Base-by-base conservation (phyloP, 1,140 invertebrate genomes). In the Pollicipes pollicipes region DNA sequence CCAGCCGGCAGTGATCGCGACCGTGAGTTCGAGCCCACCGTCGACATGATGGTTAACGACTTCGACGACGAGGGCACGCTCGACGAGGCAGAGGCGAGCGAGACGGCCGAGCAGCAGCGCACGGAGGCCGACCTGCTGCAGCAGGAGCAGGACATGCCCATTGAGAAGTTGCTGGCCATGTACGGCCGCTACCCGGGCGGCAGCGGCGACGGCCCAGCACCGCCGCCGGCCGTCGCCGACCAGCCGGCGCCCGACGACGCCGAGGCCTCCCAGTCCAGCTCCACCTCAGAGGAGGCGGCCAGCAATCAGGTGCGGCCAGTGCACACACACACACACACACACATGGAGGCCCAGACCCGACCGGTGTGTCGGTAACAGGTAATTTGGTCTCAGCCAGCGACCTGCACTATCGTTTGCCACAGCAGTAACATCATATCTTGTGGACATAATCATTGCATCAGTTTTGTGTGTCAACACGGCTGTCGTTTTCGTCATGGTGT, bases 51-150 rank as follows among this genome's bases (percentile, higher is more conserved):
- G 83, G 87, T 96, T 71, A 91, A 96, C 86, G 93, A 96, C 81
- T 96, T 93, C 83, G 94, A 97, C 82, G 95, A 97, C 83, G 95
- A 97, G 79, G 84, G 89, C 77, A 97, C 94, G 68, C 78, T 97
- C 76, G 94, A 96, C 79, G 94, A 97, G 83, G 94, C 97, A 84
- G 95, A 97, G 84, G 92, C 91, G 37, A 82, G 96, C 78, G 92
- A 92, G 30, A 64, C 58, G 68, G 58, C 35, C 35, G 68, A 64
- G 28, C 35, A 58, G 28, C 35, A 69, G 68, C 29, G 30, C 16
- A 30, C 21, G 26, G 69, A 64, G 58, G 29, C 73, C 1, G 35
- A 68, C 69, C 72, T 77, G 8, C 73, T 76, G 66, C 63, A 63
- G 16, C 75, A 84, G 81, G 83, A 84, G 76, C 79, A 81, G 70